phyloP scores from a whole-genome alignment of 2,113 vertebrate species.

The human (Homo sapiens) region GRCh38 chr1:37660001-37660500 shows the following conservation, averaged over 20 bases:
- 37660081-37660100: neutral
- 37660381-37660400: neutral
- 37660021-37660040: neutral
- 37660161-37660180: neutral
- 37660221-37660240: neutral
- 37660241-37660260: neutral
- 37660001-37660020: neutral
- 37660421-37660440: neutral
- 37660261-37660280: neutral
- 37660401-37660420: neutral
- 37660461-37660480: slow-evolving; percentile 63
- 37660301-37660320: neutral
- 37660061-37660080: neutral
- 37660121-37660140: neutral
- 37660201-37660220: neutral
- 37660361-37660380: no score
- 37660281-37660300: neutral
- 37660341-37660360: neutral
- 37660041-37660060: neutral
- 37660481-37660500: slow-evolving; percentile 52
- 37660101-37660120: neutral
- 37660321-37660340: neutral
- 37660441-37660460: slow-evolving; percentile 40
- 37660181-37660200: neutral
- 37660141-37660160: accelerated